Percentiles rank a stretch among this genome's conserved stretches.
phyloP scores from a whole-genome alignment of 2,888 invertebrate genomes.

The Platycheirus albimanus region DNA sequence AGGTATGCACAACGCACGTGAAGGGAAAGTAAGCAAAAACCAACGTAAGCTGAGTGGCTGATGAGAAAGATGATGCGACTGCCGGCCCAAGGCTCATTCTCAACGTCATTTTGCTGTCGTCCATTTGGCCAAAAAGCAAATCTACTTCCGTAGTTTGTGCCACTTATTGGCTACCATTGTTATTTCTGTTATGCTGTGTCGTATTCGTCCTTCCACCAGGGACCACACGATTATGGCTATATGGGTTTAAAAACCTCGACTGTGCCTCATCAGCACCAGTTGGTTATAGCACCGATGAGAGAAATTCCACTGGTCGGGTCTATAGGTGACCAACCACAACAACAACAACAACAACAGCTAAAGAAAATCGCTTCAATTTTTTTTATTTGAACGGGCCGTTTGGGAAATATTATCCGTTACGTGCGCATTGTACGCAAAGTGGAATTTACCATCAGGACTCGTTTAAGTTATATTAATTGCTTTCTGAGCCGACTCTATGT shows the following conservation, averaged over 20 bases:
- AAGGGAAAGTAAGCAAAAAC: slow-evolving; percentile 6
- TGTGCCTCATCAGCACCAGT: slow-evolving; percentile 65
- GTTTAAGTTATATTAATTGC: slow-evolving; percentile 75
- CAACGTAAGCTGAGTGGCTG: too few relatives aligned
- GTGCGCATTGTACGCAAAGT: slow-evolving; percentile 68
- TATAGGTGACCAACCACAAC: slow-evolving; percentile 10
- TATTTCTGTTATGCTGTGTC: slow-evolving; percentile 9
- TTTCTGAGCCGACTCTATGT: slow-evolving; percentile 44
- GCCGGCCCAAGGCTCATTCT: slow-evolving; percentile 21
- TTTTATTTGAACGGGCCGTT: slow-evolving; percentile 61
- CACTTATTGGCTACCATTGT: slow-evolving; percentile 68
- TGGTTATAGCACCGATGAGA: slow-evolving; percentile 25
- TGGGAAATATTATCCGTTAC: slow-evolving; percentile 74
- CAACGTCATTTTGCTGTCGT: not conserved
- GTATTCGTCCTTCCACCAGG: slow-evolving; percentile 35
- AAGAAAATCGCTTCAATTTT: slow-evolving; percentile 45
- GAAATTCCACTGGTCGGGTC: slow-evolving; percentile 22
- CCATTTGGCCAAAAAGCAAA: slow-evolving; percentile 42
- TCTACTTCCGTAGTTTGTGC: slow-evolving; percentile 56
- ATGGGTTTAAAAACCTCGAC: slow-evolving; percentile 63
- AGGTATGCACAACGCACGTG: slow-evolving; percentile 12
- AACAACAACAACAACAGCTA: not conserved
- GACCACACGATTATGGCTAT: slow-evolving; percentile 57
- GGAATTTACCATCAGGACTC: slow-evolving; percentile 72
- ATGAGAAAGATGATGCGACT: too few relatives aligned